Conservation (phyloP, 1,140 invertebrate species). For the Homalodisca vitripennis region DNA sequence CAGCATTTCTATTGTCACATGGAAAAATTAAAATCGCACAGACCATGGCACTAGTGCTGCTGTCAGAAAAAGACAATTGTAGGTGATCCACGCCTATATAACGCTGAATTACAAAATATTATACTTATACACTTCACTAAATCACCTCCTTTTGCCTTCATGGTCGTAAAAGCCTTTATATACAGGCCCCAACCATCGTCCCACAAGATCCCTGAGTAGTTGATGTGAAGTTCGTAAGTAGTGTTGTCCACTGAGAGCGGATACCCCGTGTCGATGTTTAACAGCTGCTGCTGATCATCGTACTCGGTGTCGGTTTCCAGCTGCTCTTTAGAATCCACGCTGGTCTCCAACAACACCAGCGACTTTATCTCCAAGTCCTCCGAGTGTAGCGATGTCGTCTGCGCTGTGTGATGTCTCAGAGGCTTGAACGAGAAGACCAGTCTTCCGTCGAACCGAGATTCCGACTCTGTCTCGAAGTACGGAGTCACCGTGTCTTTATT, state of each 20-base stretch:
- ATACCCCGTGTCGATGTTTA: background rate
- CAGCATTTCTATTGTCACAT: too few species aligned
- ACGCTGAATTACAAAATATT: too few species aligned
- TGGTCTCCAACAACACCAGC: background rate
- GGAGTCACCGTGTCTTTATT: background rate
- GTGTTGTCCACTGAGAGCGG: background rate
- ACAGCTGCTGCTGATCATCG: background rate
- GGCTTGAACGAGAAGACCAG: background rate
- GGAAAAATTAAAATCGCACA: too few species aligned
- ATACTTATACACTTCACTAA: too few species aligned
- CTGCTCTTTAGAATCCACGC: background rate
- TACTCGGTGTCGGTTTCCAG: background rate
- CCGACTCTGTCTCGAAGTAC: background rate
- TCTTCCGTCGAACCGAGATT: background rate
- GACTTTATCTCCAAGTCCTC: background rate
- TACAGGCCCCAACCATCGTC: background rate
- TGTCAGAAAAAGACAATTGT: too few species aligned
- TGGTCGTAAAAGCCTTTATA: background rate
- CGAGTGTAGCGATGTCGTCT: background rate
- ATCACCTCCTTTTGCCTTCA: background rate
- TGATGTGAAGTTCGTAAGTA: background rate
- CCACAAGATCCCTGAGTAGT: background rate
- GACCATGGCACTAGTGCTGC: too few species aligned
- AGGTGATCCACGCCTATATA: too few species aligned
- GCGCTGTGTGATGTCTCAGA: background rate